A percentile compares a stretch with the other conserved stretches of the same genome.
These are phyloP conservation scores for Apamea crenata DNA, from an alignment of 2,888 invertebrate species.

Conservation along the genomic window DNA sequence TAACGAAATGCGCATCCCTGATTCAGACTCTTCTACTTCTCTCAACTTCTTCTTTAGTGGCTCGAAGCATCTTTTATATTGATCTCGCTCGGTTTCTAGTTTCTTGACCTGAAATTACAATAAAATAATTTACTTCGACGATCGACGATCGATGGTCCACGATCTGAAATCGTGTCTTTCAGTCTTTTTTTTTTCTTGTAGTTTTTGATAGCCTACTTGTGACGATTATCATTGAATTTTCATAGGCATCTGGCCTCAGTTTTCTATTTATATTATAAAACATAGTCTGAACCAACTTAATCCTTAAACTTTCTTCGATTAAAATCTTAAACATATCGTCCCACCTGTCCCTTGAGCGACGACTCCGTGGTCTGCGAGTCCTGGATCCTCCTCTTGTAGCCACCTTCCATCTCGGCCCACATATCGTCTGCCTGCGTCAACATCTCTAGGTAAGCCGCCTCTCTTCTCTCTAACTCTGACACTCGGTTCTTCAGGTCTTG, in stretches of 20 bases:
- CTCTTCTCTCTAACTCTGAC: conserved; percentile 91
- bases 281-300: neutral
- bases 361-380: conserved; percentile 86
- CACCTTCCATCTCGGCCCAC: conserved; percentile 92
- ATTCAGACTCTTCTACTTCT: conserved; percentile 91
- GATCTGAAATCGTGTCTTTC: neutral
- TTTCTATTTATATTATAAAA: neutral
- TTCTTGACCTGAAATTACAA: conserved; percentile 76
- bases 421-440: conserved; percentile 93
- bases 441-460: conserved; percentile 93
- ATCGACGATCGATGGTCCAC: no score
- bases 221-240: neutral
- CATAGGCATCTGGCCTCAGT: neutral
- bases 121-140: no score
- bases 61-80: conserved; percentile 88
- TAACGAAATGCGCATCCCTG: conserved; percentile 88
- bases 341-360: conserved; percentile 89
- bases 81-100: conserved; percentile 84
- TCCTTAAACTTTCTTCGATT: neutral
- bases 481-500: conserved; percentile 91
- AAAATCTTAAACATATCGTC: conserved; percentile 2
- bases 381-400: conserved; percentile 91
- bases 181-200: neutral
- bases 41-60: conserved; percentile 89
- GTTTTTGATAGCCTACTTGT: neutral